Evolutionary conservation across 2,797 vertebrate genomes (phyloP).

Genomic region (Eulemur albifrons): DNA sequence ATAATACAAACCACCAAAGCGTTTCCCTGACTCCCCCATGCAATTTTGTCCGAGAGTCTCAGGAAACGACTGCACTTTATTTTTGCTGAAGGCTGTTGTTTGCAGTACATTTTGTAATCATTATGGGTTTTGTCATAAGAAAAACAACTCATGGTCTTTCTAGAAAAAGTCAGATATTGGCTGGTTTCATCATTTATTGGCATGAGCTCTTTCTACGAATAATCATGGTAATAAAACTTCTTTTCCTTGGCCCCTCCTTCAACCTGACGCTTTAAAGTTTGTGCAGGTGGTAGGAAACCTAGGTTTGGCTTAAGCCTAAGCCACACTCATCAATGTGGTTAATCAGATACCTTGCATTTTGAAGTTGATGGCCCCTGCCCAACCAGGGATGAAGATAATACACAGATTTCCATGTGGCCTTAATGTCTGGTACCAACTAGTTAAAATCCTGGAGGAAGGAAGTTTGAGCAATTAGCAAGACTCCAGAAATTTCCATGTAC

Average conservation of each 20-base stretch:
- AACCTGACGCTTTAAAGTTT: neutral
- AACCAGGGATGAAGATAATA: neutral
- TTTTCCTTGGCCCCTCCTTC: neutral
- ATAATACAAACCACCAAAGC: neutral
- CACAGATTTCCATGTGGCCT: neutral
- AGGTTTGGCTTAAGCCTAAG: neutral
- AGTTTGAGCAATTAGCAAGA: neutral
- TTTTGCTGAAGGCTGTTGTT: slow-evolving; percentile 4
- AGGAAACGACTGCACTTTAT: neutral
- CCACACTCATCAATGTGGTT: neutral
- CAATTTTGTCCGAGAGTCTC: neutral
- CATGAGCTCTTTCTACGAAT: neutral
- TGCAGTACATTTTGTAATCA: neutral
- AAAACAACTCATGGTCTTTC: neutral
- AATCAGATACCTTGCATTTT: neutral
- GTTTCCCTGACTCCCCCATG: neutral
- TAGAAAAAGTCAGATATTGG: neutral
- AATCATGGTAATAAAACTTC: neutral
- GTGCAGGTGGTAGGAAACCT: neutral
- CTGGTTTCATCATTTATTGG: neutral
- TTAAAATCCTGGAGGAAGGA: neutral
- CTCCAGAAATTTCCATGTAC: neutral
- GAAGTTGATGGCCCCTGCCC: neutral
- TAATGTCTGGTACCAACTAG: neutral
- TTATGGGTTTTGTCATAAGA: slow-evolving; percentile 1